phyloP scores from a whole-genome alignment of 2,113 vertebrate species.

The Peromyscus californicus region DNA sequence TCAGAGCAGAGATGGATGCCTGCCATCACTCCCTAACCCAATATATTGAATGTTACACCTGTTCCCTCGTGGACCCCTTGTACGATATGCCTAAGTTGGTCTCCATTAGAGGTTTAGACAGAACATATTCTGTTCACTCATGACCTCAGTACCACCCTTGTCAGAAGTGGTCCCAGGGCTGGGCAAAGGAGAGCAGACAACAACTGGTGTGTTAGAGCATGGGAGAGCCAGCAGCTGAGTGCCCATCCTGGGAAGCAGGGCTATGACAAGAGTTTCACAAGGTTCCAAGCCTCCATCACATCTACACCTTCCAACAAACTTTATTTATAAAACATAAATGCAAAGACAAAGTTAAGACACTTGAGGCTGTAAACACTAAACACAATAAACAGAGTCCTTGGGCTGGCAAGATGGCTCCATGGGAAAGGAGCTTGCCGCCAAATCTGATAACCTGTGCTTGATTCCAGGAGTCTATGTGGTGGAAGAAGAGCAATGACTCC shows the following conservation, averaged over 20 bases:
- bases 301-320: not conserved
- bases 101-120: not conserved
- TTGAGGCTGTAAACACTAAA: not conserved
- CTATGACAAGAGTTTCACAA: not conserved
- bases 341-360: not conserved
- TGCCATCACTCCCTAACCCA: not conserved
- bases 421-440: not conserved
- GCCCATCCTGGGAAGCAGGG: not conserved
- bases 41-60: not conserved
- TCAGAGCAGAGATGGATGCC: not conserved
- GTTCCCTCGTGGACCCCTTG: fast-evolving
- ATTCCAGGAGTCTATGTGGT: not conserved
- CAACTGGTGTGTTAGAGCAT: not conserved
- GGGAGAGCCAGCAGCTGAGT: not conserved
- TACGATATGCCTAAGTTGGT: not conserved
- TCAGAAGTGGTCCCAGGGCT: not conserved
- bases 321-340: not conserved
- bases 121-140: not conserved
- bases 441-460: not conserved
- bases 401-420: not conserved
- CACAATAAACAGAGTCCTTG: not conserved
- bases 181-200: not conserved
- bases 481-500: not conserved
- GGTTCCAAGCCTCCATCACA: not conserved
- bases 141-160: not conserved